Evolutionary conservation across 2,888 invertebrate species (phyloP).

Genomic region (Byasa hedistus): DNA sequence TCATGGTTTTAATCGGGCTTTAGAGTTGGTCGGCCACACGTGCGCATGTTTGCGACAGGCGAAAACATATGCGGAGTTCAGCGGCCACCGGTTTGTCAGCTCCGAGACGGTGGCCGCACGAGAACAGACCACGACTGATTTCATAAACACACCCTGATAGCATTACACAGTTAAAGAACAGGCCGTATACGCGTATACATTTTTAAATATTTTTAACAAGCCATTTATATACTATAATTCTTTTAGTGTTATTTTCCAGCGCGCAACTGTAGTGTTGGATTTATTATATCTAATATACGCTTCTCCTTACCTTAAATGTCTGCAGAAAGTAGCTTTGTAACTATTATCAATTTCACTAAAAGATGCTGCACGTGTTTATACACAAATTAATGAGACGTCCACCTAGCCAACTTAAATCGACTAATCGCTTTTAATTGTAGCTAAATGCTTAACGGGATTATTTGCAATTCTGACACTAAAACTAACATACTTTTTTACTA

Average conservation of each 20-base stretch:
- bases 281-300: no score
- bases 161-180: no score
- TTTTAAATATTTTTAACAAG: not conserved
- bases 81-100: conserved; percentile 2
- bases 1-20: conserved; percentile 29
- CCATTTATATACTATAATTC: no score
- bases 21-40: conserved; percentile 9
- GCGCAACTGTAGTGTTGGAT: no score
- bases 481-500: not conserved
- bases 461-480: not conserved
- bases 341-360: no score
- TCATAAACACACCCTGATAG: not conserved
- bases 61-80: conserved; percentile 13
- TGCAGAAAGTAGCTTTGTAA: no score
- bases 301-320: no score
- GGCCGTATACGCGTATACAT: not conserved
- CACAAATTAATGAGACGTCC: no score
- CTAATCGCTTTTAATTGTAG: no score
- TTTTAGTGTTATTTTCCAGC: no score
- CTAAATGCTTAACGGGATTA: not conserved
- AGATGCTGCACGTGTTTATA: no score
- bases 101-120: not conserved
- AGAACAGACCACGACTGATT: not conserved
- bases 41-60: conserved; percentile 5
- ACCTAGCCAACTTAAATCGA: no score